These are phyloP conservation scores for Sebastes cheni DNA, from an alignment of 2,797 vertebrate genomes.

Conservation along the genomic window DNA sequence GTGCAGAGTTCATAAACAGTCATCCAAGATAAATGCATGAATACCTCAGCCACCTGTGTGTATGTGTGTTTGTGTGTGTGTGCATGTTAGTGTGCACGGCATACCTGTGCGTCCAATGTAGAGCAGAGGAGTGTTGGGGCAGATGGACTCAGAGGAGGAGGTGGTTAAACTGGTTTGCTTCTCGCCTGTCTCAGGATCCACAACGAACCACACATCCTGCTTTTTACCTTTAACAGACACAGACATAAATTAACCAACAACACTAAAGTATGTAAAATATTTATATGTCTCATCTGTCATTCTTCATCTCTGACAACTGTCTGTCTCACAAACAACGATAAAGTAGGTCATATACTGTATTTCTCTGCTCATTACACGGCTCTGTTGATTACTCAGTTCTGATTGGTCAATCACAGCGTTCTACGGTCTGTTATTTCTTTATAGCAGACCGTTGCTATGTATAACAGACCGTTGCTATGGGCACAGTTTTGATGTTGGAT, in stretches of 20 bases:
- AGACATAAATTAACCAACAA: not conserved
- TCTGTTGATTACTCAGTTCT: too few relatives aligned
- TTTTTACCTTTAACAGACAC: constrained; percentile 87
- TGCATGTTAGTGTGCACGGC: not conserved
- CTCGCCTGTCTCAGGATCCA: constrained; percentile 94
- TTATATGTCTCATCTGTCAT: not conserved
- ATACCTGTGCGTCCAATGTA: constrained; percentile 95
- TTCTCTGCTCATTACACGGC: not conserved
- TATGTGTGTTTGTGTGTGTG: not conserved
- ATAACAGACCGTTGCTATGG: too few relatives aligned
- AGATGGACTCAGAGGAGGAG: constrained; percentile 87
- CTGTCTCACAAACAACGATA: not conserved
- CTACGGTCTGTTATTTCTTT: too few relatives aligned
- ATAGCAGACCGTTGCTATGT: too few relatives aligned
- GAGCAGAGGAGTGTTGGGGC: constrained; percentile 87
- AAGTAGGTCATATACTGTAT: not conserved
- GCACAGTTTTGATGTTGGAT: too few relatives aligned
- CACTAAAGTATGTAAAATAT: not conserved
- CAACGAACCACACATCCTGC: constrained; percentile 94
- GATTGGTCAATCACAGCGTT: too few relatives aligned
- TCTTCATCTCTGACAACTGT: constrained; percentile 13
- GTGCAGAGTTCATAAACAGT: not conserved
- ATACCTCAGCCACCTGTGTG: not conserved
- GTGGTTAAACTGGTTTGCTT: constrained; percentile 93
- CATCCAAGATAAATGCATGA: not conserved